Conservation (phyloP, 2,888 invertebrate genomes). For the Leucozona laternaria region DNA sequence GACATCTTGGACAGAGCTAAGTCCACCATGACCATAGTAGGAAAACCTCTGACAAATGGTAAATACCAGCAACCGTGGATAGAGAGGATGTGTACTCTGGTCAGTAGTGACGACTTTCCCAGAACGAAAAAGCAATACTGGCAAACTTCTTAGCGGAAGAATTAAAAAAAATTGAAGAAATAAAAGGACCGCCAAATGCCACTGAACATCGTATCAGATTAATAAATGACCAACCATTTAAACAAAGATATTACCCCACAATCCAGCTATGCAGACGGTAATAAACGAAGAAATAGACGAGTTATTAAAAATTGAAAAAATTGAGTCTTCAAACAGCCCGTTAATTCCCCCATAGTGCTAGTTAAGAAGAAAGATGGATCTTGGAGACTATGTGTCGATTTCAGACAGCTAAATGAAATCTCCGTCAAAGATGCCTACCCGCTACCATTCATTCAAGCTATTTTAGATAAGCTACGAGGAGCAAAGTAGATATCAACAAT, state of each 20-base stretch:
- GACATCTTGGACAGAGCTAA: no score
- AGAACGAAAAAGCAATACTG: no score
- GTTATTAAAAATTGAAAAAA: not conserved
- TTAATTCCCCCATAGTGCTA: conserved; percentile 3
- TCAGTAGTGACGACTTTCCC: no score
- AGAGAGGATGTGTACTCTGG: no score
- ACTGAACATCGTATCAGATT: not conserved
- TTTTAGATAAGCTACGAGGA: not conserved
- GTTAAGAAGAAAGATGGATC: conserved; percentile 13
- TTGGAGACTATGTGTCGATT: conserved; percentile 56
- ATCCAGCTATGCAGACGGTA: conserved; percentile 23
- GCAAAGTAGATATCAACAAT: not conserved
- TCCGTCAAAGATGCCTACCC: conserved; percentile 13
- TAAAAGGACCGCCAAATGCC: not conserved
- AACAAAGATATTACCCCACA: conserved; percentile 13
- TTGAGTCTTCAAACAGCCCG: conserved; percentile 10
- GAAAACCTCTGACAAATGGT: no score
- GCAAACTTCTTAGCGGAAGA: not conserved
- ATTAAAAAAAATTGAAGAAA: not conserved
- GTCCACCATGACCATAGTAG: no score
- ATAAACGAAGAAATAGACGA: conserved; percentile 1
- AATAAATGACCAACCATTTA: not conserved
- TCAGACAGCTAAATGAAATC: not conserved
- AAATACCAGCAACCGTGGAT: no score
- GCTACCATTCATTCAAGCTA: not conserved